A percentile compares a stretch with the other conserved stretches of the same genome.
These are phyloP conservation scores for Poeciliopsis occidentalis DNA, from an alignment of 2,113 vertebrate species.

Conservation along the genomic window DNA sequence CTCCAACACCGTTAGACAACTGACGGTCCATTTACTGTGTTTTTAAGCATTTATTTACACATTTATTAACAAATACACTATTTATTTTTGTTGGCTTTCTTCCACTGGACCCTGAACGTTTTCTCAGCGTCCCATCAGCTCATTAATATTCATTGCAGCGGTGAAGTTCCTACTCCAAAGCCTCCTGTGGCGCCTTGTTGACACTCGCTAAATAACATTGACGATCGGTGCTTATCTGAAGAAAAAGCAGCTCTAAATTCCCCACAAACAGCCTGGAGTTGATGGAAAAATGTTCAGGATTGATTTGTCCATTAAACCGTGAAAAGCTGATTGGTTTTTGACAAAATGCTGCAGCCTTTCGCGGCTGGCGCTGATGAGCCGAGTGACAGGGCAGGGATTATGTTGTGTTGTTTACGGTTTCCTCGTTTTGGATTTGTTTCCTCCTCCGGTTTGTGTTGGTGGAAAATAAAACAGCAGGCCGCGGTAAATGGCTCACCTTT, in stretches of 20 bases:
- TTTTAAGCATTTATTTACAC: neutral
- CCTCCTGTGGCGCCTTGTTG: conserved; percentile 8
- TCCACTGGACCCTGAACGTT: neutral
- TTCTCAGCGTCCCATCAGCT: conserved; percentile 9
- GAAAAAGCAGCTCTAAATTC: neutral
- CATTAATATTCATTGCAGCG: conserved; percentile 8
- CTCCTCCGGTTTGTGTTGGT: conserved; percentile 31
- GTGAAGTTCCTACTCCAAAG: neutral
- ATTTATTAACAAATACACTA: neutral
- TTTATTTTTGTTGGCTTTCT: neutral
- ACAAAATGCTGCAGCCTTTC: neutral
- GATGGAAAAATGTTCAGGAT: conserved; percentile 11
- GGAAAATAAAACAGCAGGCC: conserved; percentile 20
- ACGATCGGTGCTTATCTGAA: neutral
- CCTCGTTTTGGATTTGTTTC: neutral
- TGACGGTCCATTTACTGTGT: neutral
- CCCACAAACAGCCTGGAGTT: conserved; percentile 12
- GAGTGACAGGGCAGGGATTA: neutral
- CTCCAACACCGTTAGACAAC: neutral
- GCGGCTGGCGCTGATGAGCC: conserved; percentile 1
- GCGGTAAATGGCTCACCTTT: conserved; percentile 1
- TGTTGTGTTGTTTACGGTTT: neutral
- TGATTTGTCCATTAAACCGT: neutral
- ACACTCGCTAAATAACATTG: conserved; percentile 7
- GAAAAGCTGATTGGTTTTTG: conserved; percentile 41